Conservation (phyloP, 2,888 invertebrate genomes). For the Drosophila cracens region DNA sequence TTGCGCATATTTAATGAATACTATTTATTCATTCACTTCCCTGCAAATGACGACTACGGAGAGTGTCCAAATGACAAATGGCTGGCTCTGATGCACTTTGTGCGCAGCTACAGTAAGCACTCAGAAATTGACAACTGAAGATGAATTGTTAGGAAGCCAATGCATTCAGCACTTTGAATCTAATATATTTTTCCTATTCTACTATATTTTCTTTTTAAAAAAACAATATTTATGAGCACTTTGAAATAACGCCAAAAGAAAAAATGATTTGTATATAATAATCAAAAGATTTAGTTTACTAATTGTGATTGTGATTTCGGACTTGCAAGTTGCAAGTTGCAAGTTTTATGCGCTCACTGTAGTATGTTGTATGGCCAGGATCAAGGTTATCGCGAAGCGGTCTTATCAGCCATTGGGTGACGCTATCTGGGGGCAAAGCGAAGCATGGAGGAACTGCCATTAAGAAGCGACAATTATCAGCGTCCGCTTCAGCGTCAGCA, state of each 20-base stretch:
- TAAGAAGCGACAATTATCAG: slow-evolving; percentile 38
- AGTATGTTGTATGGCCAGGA: slow-evolving; percentile 45
- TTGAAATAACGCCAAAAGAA: not conserved
- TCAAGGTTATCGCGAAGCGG: slow-evolving; percentile 64
- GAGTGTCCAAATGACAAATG: not conserved
- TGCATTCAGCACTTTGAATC: not conserved
- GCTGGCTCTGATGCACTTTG: not conserved
- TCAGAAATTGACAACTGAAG: not conserved
- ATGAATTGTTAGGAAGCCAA: not conserved
- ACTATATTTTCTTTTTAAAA: not conserved
- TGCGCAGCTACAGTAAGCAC: not conserved
- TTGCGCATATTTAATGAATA: slow-evolving; percentile 1
- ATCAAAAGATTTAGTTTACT: not conserved
- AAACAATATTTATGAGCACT: not conserved
- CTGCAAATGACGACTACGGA: slow-evolving; percentile 3
- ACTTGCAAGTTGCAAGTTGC: not conserved
- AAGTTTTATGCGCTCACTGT: not conserved
- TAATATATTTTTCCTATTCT: not conserved
- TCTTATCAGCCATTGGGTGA: slow-evolving; percentile 38
- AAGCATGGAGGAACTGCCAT: slow-evolving; percentile 17
- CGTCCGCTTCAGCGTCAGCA: slow-evolving; percentile 11
- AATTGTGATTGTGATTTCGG: not conserved
- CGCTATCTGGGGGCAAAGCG: slow-evolving; percentile 9
- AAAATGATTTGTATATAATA: not conserved
- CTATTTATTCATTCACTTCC: slow-evolving; percentile 12